Percentiles rank a stretch among this genome's conserved stretches.
Conservation (phyloP, 2,797 vertebrate genomes). For the Acanthiza pusilla region DNA sequence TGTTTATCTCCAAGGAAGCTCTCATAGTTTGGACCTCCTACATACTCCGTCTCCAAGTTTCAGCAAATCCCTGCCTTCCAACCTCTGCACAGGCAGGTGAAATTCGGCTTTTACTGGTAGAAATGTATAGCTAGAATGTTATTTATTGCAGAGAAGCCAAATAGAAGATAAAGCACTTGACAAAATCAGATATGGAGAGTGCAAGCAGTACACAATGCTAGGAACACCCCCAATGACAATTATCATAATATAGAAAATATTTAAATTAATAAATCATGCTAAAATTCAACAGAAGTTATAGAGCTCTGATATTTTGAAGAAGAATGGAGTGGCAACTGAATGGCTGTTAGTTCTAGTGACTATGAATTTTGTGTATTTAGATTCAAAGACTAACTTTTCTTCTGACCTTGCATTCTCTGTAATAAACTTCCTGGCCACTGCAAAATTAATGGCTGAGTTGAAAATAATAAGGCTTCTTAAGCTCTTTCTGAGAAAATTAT, state of each 20-base stretch:
- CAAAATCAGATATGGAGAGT: background rate
- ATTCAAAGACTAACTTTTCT: background rate
- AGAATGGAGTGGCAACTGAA: background rate
- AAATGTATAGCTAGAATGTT: background rate
- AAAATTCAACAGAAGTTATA: background rate
- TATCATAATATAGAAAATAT: background rate
- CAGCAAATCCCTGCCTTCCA: background rate
- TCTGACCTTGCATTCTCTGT: background rate
- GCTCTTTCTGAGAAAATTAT: background rate
- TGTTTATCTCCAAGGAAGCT: background rate
- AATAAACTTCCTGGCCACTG: background rate
- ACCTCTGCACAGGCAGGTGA: background rate
- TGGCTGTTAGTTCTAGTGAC: background rate
- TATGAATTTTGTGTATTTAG: background rate
- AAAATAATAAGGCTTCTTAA: background rate
- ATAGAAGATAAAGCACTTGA: background rate
- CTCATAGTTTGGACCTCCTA: background rate
- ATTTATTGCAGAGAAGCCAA: background rate
- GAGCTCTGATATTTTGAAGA: background rate
- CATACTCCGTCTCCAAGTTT: background rate
- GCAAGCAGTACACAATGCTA: background rate
- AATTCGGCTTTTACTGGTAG: background rate
- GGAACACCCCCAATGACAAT: background rate
- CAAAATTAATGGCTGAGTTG: background rate
- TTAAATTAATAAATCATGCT: background rate